These are phyloP conservation scores for Amphimallon solstitiale DNA, from an alignment of 2,888 invertebrate species.

Conservation along the genomic window DNA sequence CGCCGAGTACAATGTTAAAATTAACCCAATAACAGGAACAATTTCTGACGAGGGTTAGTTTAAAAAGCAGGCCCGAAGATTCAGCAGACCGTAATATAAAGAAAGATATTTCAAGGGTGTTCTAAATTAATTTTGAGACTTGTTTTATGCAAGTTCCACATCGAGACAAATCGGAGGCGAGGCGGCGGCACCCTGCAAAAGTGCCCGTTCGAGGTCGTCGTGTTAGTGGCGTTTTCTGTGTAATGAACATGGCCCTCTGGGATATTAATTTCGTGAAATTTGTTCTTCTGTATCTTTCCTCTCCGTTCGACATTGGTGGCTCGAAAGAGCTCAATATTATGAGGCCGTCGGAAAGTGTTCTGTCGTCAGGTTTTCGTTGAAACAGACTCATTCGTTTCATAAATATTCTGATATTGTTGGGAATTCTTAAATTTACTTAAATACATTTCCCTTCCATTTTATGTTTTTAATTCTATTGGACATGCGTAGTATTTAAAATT, in stretches of 20 bases:
- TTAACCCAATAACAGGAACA: not conserved
- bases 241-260: not conserved
- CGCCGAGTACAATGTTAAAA: not conserved
- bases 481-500: too few species aligned
- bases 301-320: too few species aligned
- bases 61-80: not conserved
- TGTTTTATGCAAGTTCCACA: slow-evolving; percentile 3
- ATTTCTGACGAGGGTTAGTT: not conserved
- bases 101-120: slow-evolving; percentile 5
- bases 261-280: slow-evolving; percentile 12
- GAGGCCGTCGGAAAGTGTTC: too few species aligned
- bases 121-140: slow-evolving; percentile 18
- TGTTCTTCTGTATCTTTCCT: not conserved
- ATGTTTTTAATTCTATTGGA: too few species aligned
- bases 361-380: too few species aligned
- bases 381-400: too few species aligned
- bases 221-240: not conserved
- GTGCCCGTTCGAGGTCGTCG: not conserved
- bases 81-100: not conserved
- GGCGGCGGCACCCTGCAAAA: not conserved
- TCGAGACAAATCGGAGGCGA: not conserved
- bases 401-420: too few species aligned
- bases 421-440: too few species aligned
- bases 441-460: too few species aligned
- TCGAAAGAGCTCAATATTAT: too few species aligned